Conservation (phyloP, 92 coral and sea anemone species). For the Palythoa grandis region DNA sequence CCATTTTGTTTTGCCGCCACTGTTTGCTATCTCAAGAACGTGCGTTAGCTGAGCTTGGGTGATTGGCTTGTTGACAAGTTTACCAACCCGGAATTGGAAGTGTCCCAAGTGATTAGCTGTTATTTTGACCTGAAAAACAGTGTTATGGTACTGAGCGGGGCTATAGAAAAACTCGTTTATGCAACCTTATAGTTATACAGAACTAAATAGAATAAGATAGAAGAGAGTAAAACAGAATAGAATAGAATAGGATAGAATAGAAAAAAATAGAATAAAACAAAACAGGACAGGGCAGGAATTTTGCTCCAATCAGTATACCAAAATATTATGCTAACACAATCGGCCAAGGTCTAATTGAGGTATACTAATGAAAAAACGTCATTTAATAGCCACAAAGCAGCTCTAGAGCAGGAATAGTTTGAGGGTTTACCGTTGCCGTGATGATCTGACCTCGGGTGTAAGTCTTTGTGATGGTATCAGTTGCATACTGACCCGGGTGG, state of each 20-base stretch:
- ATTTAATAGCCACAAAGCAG: background rate
- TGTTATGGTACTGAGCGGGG: background rate
- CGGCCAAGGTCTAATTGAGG: too few species aligned
- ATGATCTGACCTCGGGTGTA: conserved; percentile 45
- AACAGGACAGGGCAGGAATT: too few species aligned
- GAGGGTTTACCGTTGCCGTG: conserved; percentile 16
- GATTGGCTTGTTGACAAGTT: conserved; percentile 19
- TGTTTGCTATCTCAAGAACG: background rate
- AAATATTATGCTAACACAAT: too few species aligned
- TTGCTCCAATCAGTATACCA: too few species aligned
- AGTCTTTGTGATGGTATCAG: conserved; percentile 23
- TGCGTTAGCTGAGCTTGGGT: conserved; percentile 15
- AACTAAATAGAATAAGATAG: too few species aligned
- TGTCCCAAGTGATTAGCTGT: conserved; percentile 33
- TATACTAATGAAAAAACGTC: background rate
- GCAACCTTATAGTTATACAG: background rate
- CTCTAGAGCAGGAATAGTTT: too few species aligned
- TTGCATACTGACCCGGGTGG: conserved; percentile 43
- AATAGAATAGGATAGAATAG: too few species aligned
- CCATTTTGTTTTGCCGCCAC: conserved; percentile 27
- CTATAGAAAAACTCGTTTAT: background rate
- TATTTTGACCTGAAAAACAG: conserved; percentile 6
- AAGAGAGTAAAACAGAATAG: too few species aligned
- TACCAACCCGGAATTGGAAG: conserved; percentile 36
- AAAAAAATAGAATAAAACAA: too few species aligned